Evolutionary conservation across 1,140 invertebrate species (phyloP), one percentile per base, ranked within the genome.

Genomic region (Drosophila kohkoa): DNA sequence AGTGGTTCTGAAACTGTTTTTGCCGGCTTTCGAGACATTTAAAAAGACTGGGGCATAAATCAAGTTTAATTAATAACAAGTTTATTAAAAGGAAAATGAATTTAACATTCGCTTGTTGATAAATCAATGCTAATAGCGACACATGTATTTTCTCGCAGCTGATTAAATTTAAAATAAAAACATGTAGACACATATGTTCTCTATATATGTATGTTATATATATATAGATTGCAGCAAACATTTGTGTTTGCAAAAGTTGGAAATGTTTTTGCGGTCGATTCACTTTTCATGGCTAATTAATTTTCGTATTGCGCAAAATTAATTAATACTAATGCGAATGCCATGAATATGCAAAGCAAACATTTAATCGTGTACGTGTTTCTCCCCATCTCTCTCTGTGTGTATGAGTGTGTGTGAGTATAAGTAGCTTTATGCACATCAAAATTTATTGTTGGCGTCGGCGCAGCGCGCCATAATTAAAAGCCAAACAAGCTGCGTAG

Each of bases 241-340:
- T 54, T 63, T 25, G 15, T 49, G 41, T 28, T 7, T 72, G 60
- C 46, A 54, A 67, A 73, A 67, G 64, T 85, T 87, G 79, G 28
- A 87, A 76, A 82, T 86, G 83, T 88, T 87, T 25, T 88, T 88
- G 83, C 85, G 83, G 69, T 87, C 85, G 85, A 87, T 87, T 87
- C 83, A 89, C 85, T 87, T 87, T 87, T 87, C 85, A 89, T 89
- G 85, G 86, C 85, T 90, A 89, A 89, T 89, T 89, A 89, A 89
- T 89, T 89, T 89, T 89, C 85, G 85, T 76, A 89, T 90, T 89
- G 85, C 86, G 81, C 85, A 81, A 90, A 88, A 89, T 89, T 82
- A 89, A 89, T 89, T 89, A 79, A 90, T 69, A 77, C 68, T 87
- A 89, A 87, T 82, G 75, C 75, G 59, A 85, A 68, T 85, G 85